Evolutionary conservation across 2,888 invertebrate genomes (phyloP).

Genomic region (Polylopha cassiicola): DNA sequence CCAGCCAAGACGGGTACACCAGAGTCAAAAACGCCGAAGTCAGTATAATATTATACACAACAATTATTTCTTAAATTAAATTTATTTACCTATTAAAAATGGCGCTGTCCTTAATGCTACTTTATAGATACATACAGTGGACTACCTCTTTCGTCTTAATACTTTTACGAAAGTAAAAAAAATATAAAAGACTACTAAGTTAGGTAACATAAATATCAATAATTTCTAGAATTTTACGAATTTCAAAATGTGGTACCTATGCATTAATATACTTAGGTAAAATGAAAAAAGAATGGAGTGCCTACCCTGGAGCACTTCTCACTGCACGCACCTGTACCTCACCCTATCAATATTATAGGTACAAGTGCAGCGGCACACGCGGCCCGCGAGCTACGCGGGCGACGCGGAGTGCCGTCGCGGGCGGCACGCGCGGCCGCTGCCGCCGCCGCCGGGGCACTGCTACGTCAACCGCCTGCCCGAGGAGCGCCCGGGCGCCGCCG

Average conservation of each 20-base stretch:
- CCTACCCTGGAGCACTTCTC: neutral
- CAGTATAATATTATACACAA: slow-evolving; percentile 10
- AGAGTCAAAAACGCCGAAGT: slow-evolving; percentile 66
- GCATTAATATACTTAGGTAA: no score
- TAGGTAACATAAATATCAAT: no score
- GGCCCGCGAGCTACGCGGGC: slow-evolving; percentile 69
- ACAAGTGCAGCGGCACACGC: slow-evolving; percentile 49
- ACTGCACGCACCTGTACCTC: neutral
- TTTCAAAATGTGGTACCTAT: no score
- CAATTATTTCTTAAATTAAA: neutral
- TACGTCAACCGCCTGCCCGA: slow-evolving; percentile 31
- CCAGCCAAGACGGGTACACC: slow-evolving; percentile 54
- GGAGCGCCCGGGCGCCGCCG: slow-evolving; percentile 30
- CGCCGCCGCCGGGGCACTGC: slow-evolving; percentile 28
- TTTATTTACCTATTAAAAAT: no score
- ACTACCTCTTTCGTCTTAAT: no score
- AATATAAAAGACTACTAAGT: no score
- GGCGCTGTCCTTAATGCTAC: no score
- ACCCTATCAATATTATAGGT: slow-evolving; percentile 32
- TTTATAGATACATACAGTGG: no score
- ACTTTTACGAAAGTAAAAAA: no score
- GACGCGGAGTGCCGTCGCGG: slow-evolving; percentile 34
- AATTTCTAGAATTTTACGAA: no score
- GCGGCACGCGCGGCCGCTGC: slow-evolving; percentile 30
- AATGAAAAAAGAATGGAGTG: no score